Evolutionary conservation across 2,113 vertebrate genomes (phyloP).

Genomic region (Pedionomus torquatus): DNA sequence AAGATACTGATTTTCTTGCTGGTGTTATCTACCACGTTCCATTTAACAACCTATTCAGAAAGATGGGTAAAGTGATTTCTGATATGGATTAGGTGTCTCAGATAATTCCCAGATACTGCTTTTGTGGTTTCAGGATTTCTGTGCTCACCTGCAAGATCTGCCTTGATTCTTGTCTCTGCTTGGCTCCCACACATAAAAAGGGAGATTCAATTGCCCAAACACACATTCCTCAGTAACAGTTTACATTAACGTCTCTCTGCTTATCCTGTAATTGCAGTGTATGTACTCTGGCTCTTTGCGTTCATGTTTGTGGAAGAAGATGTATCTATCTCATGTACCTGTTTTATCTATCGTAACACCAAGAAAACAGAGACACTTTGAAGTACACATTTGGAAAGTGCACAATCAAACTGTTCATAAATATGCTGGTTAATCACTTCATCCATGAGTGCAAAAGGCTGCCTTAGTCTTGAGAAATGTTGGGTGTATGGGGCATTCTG

Average conservation of each 20-base stretch:
- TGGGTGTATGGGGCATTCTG: neutral
- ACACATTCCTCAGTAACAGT: conserved; percentile 52
- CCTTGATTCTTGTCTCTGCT: conserved; percentile 16
- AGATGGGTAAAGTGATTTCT: neutral
- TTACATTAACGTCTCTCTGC: conserved; percentile 40
- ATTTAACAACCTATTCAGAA: neutral
- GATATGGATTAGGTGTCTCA: neutral
- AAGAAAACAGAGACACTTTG: conserved; percentile 30
- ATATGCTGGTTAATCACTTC: neutral
- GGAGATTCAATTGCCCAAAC: neutral
- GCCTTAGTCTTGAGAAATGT: neutral
- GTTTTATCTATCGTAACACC: conserved; percentile 18
- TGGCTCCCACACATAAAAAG: neutral
- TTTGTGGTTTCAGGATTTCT: conserved; percentile 7
- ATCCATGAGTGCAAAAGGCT: neutral
- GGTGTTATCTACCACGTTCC: neutral
- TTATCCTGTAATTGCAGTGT: conserved; percentile 31
- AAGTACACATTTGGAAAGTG: conserved; percentile 4
- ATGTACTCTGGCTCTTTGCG: neutral
- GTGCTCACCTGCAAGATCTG: conserved; percentile 8
- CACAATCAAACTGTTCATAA: neutral
- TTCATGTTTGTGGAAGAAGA: neutral
- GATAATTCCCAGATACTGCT: conserved; percentile 5
- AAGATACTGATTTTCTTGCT: neutral
- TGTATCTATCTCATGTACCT: neutral